Base-by-base conservation (phyloP, 2,888 invertebrate species). In the Psylliodes chrysocephalus region DNA sequence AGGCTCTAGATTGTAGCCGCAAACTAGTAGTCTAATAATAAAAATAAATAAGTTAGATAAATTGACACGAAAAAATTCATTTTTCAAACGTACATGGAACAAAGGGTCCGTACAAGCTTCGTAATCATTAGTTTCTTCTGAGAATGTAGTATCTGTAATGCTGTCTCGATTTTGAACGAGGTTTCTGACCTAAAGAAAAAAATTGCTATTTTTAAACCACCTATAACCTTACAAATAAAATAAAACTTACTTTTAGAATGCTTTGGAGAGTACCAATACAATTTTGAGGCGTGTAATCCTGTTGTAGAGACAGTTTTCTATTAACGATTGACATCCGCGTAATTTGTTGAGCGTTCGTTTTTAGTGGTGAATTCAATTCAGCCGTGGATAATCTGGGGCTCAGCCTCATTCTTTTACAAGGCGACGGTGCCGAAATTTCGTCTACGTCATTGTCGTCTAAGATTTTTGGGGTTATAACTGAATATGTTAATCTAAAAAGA, bases 171-270 rank as follows among this genome's bases (percentile, higher is more conserved):
- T 10, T 33, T 28, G n/a, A 30, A 52, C 53, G 33, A 59, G 62
- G 28, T 66, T 56, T 44, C 59, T 62, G n/a, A 62, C 54, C 62
- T 62, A 44, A 12, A 28, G 18, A 47, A 18, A 44, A 44, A 44
- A 19, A 25, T 18, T 38, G 44, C n/a, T n/a, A n/a, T n/a, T n/a
- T n/a, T n/a, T n/a, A n/a, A n/a, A n/a, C n/a, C n/a, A n/a, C n/a
- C n/a, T n/a, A n/a, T n/a, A n/a, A n/a, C n/a, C n/a, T n/a, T n/a
- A n/a, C n/a, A n/a, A n/a, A n/a, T n/a, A n/a, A n/a, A n/a, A n/a
- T n/a, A n/a, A n/a, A n/a, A n/a, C n/a, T 66, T 69, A 86, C 88
- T 84, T 90, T 90, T 7, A 90, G 81, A 70, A 90, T 90, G 63
- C 90, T 90, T 60, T 89, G 89, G 0, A 89, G 90, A 0, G 88